Percentiles rank a stretch among this genome's conserved stretches.
phyloP scores from a whole-genome alignment of 1,140 invertebrate genomes.

The Drosophila truncata region DNA sequence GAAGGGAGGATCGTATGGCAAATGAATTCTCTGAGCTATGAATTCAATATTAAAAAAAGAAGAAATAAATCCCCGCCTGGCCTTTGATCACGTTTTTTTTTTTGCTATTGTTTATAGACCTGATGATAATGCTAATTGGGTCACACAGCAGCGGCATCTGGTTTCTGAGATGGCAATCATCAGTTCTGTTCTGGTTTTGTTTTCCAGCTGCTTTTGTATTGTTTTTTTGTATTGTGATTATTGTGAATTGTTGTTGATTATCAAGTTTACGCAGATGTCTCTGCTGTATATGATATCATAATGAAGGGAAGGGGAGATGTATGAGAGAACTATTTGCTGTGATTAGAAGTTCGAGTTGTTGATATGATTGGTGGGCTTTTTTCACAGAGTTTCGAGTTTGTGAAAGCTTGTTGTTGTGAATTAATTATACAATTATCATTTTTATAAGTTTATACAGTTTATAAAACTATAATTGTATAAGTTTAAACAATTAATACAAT shows the following conservation, averaged over 20 bases:
- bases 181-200: neutral
- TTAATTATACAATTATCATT: no score
- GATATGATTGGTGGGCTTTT: neutral
- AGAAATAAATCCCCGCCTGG: neutral
- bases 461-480: no score
- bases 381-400: neutral
- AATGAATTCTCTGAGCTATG: neutral
- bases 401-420: neutral
- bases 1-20: neutral
- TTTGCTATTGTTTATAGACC: neutral
- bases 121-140: slow-evolving; percentile 16
- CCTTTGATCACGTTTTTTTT: neutral
- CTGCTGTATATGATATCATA: neutral
- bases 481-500: no score
- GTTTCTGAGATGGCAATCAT: neutral
- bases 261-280: neutral
- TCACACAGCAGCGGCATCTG: neutral
- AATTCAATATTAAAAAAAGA: no score
- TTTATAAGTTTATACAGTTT: no score
- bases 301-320: no score
- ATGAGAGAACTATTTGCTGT: neutral
- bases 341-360: neutral
- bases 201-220: neutral
- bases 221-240: neutral
- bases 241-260: neutral